Conservation (phyloP, 2,888 invertebrate species). For the Cremastinae sp. region DNA sequence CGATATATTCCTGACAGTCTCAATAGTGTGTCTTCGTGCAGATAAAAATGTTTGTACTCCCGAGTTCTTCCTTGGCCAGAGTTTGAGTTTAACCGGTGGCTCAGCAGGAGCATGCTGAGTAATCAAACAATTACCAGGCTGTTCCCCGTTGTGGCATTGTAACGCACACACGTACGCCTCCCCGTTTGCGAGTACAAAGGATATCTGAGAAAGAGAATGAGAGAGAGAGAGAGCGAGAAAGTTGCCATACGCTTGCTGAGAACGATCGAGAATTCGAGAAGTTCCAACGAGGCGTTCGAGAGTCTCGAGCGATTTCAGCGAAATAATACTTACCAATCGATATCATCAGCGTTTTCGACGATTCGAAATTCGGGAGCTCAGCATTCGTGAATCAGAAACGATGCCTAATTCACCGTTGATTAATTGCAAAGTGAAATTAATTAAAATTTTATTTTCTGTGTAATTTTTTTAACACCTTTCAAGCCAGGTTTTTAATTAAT, state of each 20-base stretch:
- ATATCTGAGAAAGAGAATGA: slow-evolving; percentile 38
- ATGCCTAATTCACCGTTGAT: slow-evolving; percentile 79
- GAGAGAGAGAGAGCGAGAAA: slow-evolving; percentile 53
- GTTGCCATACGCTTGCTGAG: slow-evolving; percentile 36
- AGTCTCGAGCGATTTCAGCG: slow-evolving; percentile 74
- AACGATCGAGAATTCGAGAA: slow-evolving; percentile 62
- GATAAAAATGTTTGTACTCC: slow-evolving; percentile 58
- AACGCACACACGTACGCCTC: slow-evolving; percentile 26
- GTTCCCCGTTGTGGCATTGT: slow-evolving; percentile 51
- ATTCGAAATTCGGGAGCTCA: slow-evolving; percentile 50
- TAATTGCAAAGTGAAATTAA: slow-evolving; percentile 70
- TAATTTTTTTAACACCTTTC: slow-evolving; percentile 37
- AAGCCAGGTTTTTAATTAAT: too few relatives aligned
- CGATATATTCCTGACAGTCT: too few relatives aligned
- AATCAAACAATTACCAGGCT: slow-evolving; percentile 79
- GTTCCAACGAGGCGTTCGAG: slow-evolving; percentile 60
- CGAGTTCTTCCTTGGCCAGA: slow-evolving; percentile 73
- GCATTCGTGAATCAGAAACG: slow-evolving; percentile 64
- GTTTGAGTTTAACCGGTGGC: slow-evolving; percentile 78
- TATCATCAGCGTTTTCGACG: slow-evolving; percentile 57
- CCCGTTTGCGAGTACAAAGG: slow-evolving; percentile 41
- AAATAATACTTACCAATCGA: slow-evolving; percentile 76
- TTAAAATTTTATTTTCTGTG: slow-evolving; percentile 49
- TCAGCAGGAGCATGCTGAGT: slow-evolving; percentile 78
- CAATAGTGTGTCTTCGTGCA: not conserved